These are phyloP conservation scores for Erpobdella octoculata DNA, from an alignment of 2,888 invertebrate species.

Conservation along the genomic window DNA sequence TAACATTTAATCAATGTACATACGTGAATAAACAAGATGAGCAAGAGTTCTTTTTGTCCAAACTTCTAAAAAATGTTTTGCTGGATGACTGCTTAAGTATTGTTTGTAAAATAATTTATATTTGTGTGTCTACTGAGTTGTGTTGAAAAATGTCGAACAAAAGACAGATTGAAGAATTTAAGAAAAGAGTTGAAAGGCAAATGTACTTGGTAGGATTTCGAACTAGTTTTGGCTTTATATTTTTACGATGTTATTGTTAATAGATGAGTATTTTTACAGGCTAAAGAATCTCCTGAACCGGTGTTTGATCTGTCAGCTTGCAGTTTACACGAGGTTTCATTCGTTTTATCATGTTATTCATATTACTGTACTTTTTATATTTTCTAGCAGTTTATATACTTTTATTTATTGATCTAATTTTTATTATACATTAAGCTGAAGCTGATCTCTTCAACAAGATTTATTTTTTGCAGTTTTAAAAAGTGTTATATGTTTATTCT, in stretches of 20 bases:
- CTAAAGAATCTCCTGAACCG: slow-evolving; percentile 71
- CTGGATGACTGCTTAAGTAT: neutral
- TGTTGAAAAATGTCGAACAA: slow-evolving; percentile 13
- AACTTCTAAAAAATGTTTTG: neutral
- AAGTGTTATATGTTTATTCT: neutral
- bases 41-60: neutral
- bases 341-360: no score
- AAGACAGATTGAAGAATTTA: neutral
- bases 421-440: neutral
- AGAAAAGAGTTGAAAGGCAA: slow-evolving; percentile 13
- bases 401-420: neutral
- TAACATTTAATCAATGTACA: no score
- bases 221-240: neutral
- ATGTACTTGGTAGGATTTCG: slow-evolving; percentile 15
- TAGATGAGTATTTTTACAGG: slow-evolving; percentile 51
- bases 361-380: neutral
- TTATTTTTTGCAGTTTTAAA: neutral
- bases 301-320: slow-evolving; percentile 74
- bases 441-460: neutral
- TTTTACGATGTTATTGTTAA: neutral
- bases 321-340: slow-evolving; percentile 60
- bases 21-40: no score
- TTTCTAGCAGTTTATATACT: neutral
- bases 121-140: no score
- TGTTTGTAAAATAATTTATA: neutral